Evolutionary conservation across 2,113 vertebrate species (phyloP).

Genomic region (Cyanistes caeruleus): DNA sequence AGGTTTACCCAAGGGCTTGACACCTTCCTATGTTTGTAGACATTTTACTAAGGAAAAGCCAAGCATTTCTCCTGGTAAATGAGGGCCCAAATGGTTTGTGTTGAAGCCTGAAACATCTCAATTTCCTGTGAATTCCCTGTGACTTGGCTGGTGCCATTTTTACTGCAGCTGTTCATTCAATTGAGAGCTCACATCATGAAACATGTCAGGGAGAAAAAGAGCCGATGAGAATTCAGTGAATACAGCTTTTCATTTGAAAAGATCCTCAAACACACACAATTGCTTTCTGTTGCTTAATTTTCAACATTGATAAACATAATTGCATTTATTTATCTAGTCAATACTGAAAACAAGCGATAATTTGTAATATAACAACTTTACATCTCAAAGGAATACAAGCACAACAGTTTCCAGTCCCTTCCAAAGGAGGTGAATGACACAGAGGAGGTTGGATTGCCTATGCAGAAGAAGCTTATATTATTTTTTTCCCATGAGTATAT

Average conservation of each 20-base stretch:
- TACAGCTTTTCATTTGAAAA: constrained; percentile 76
- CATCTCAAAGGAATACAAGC: constrained; percentile 66
- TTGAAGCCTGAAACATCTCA: neutral
- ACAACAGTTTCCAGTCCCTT: constrained; percentile 60
- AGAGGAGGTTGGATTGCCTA: neutral
- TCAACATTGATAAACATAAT: constrained; percentile 78
- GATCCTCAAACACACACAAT: constrained; percentile 72
- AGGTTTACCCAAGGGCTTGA: neutral
- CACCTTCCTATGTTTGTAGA: neutral
- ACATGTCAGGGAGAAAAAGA: constrained; percentile 38
- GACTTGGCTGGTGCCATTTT: constrained; percentile 30
- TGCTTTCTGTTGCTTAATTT: constrained; percentile 77
- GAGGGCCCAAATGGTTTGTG: neutral
- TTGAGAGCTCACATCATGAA: constrained; percentile 58
- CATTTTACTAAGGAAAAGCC: neutral
- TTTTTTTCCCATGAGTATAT: neutral
- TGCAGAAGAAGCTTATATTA: neutral
- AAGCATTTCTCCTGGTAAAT: neutral
- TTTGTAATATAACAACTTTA: constrained; percentile 74
- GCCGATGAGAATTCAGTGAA: constrained; percentile 68
- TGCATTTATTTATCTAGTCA: constrained; percentile 80
- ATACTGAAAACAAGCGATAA: constrained; percentile 80
- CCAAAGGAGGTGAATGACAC: neutral
- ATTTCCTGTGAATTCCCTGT: constrained; percentile 10
- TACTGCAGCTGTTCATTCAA: constrained; percentile 72